phyloP scores from a whole-genome alignment of 2,797 vertebrate genomes.

The Hyperoplus lanceolatus region DNA sequence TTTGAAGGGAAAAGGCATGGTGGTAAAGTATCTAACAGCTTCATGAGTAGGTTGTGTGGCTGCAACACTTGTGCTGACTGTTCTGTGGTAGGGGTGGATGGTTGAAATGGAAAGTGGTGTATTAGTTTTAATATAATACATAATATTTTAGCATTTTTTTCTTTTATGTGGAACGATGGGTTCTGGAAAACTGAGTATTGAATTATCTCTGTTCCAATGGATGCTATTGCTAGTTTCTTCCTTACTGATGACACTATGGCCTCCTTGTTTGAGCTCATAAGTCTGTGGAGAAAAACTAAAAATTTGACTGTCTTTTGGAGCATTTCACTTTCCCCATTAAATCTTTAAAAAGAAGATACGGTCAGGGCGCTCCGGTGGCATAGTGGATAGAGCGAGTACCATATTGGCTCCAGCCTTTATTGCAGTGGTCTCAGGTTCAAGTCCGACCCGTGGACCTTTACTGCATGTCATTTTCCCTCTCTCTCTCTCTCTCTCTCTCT shows the following conservation, averaged over 20 bases:
- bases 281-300: not conserved
- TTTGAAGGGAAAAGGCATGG: not conserved
- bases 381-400: no score
- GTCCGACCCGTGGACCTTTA: no score
- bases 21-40: constrained; percentile 6
- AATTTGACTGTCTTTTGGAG: not conserved
- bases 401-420: no score
- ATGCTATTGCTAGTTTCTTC: not conserved
- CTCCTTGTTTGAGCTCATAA: not conserved
- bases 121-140: not conserved
- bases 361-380: no score
- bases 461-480: no score
- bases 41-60: not conserved
- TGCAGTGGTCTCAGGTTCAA: no score
- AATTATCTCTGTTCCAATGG: not conserved
- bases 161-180: not conserved
- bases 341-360: not conserved
- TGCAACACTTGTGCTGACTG: not conserved
- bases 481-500: no score
- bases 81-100: not conserved
- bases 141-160: not conserved
- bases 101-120: not conserved
- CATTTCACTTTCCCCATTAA: not conserved
- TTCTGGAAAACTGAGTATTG: not conserved
- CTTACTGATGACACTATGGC: no score